Base-by-base conservation (phyloP, 2,797 vertebrate genomes). In the Onychomys arenicola region DNA sequence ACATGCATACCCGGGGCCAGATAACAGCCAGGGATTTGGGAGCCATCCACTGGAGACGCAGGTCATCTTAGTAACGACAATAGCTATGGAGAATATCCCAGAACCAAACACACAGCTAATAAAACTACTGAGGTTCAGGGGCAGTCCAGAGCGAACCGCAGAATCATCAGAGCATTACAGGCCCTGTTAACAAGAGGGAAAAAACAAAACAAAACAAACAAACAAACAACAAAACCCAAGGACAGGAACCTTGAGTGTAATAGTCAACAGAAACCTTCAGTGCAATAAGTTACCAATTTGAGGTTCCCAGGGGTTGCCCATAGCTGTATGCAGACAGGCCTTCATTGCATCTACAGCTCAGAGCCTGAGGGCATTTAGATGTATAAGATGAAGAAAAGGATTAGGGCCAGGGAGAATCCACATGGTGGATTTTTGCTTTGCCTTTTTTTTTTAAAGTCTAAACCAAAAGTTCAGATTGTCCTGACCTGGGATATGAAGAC, bases 21-120 rank as follows among this genome's bases (percentile, higher is more conserved):
- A 98, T 97, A 98, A 98, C 96, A 91, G 96, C 81, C 29, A 0
- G 94, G 97, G 97, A 98, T 97, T 98, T 98, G 97, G 97, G 57
- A 85, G 95, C 94, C 96, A 96, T 94, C 97, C 96, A 6, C 91
- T 94, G 97, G 97, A 98, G 98, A 98, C 94, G 94, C 97, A 76
- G 94, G 93, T 37, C 94, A 91, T 96, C 97, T 95, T 96, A 93
- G 67, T 77, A 94, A 97, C 0, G 81, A 96, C 98, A 98, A 98
- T 96, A 98, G 94, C 93, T 97, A 43, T 43, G 46, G 93, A 97
- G 90, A 95, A 37, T 75, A 83, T 95, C 96, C 84, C 96, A 96
- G 96, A 95, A 92, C 96, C 97, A 98, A 98, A 97, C 96, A 96
- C 90, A 97, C 96, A 97, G 97, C 97, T 97, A 95, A 97, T 98